Base-by-base conservation (phyloP, 2,113 vertebrate species). In the Erinaceus europaeus region DNA sequence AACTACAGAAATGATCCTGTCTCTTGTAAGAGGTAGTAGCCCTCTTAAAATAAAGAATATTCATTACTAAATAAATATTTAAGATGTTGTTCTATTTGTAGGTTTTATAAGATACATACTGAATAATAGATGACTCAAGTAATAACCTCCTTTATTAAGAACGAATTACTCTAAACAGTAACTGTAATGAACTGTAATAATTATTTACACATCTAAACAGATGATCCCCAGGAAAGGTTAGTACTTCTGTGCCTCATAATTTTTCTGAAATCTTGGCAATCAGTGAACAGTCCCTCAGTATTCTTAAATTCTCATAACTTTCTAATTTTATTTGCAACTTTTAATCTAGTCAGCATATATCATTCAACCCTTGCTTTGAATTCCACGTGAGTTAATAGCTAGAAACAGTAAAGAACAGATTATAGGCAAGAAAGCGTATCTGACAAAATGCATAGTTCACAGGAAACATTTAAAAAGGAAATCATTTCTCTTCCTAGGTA, bases 261-360 rank as follows among this genome's bases (percentile, higher is more conserved):
- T 75, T 61, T 74, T 80, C 65, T 93, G 64, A 69, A n/a, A 71
- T 61, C 23, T 86, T 12, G 36, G 42, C 71, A 77, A 57, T 57
- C 64, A 84, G 67, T 9, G 36, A 53, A 21, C 44, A 86, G 4
- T 77, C 18, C 36, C 29, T 68, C 52, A 73, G 23, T 40, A 40
- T 68, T 82, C 73, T 61, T 78, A 21, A 59, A 15, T 87, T 84
- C 67, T 18, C 12, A 55, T n/a, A 32, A 50, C 34, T 44, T 83
- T 92, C 42, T 4, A 23, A 72, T 50, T 78, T 75, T 13, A 27
- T 86, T 92, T 62, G 18, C 20, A 74, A 64, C 7, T 78, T 76
- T 68, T 50, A 67, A 25, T 72, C 64, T 75, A 82, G 75, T 72
- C 81, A 84, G 21, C 7, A 74, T 4, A 14, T 1, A 81, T 44